Percentiles rank a stretch among this genome's conserved stretches.
Evolutionary conservation across 2,113 vertebrate genomes (phyloP).

Genomic region (Bostrychus sinensis): DNA sequence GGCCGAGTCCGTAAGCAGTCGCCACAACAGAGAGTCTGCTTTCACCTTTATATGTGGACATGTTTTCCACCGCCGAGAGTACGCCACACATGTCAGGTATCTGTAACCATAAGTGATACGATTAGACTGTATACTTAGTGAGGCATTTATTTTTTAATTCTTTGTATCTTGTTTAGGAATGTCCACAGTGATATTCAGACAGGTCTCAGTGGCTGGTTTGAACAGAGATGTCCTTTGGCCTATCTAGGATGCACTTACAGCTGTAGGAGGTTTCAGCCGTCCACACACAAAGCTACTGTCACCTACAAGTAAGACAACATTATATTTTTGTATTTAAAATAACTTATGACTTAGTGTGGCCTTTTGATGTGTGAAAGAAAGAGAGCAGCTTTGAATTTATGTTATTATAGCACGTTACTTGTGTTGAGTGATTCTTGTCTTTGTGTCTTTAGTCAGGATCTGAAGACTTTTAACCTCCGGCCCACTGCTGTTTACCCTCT

Average conservation of each 20-base stretch:
- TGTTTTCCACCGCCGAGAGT: conserved; percentile 90
- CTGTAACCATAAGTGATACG: background rate
- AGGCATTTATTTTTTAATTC: no score
- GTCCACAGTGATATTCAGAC: conserved; percentile 92
- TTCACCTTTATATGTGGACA: conserved; percentile 92
- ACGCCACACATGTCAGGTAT: conserved; percentile 86
- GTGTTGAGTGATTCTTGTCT: no score
- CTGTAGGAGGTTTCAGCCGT: conserved; percentile 87
- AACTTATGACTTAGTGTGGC: no score
- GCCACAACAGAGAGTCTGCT: conserved; percentile 88
- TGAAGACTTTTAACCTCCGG: conserved; percentile 88
- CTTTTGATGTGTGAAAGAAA: no score
- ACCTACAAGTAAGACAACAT: conserved; percentile 78
- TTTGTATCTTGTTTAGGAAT: conserved; percentile 76
- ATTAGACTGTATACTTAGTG: background rate
- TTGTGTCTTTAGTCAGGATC: conserved; percentile 69
- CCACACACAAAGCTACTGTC: conserved; percentile 83
- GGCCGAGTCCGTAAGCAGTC: conserved; percentile 84
- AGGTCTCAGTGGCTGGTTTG: conserved; percentile 90
- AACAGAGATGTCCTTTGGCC: conserved; percentile 91
- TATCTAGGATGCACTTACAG: conserved; percentile 94
- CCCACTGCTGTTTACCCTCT: conserved; percentile 78
- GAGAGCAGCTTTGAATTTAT: no score
- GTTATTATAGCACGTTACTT: no score
- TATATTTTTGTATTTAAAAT: background rate